These are phyloP conservation scores for Nasonovia ribisnigri DNA, from an alignment of 2,888 invertebrate genomes.

Conservation along the genomic window DNA sequence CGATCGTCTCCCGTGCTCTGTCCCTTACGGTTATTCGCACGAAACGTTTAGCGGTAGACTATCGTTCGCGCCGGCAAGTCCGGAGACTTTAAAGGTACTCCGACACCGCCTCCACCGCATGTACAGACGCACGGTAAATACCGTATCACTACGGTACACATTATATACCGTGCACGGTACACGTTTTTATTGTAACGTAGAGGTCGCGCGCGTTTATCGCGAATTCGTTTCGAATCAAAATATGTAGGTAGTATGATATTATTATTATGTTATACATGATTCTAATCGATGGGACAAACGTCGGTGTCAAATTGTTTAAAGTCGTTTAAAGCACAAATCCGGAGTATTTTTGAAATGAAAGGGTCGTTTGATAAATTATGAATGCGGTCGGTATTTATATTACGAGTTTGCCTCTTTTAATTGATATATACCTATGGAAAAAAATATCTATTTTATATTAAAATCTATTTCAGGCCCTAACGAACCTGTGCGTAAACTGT, in stretches of 20 bases:
- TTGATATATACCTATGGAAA: background rate
- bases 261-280: background rate
- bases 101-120: conserved; percentile 14
- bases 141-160: background rate
- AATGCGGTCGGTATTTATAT: background rate
- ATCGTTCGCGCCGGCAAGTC: conserved; percentile 31
- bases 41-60: conserved; percentile 50
- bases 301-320: background rate
- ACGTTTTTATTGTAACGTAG: background rate
- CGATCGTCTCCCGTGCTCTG: background rate
- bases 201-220: background rate
- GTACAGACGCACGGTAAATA: conserved; percentile 36
- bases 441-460: background rate
- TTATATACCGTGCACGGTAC: conserved; percentile 1
- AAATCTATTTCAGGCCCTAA: background rate
- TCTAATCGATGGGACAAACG: background rate
- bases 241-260: background rate
- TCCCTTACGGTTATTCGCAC: conserved; percentile 21
- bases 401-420: background rate
- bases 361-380: background rate
- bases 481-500: background rate
- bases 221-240: background rate
- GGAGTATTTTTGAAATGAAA: background rate
- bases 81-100: background rate
- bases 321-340: background rate